Evolutionary conservation across 2,888 invertebrate genomes (phyloP).

Genomic region (Drosophila niveifrons): DNA sequence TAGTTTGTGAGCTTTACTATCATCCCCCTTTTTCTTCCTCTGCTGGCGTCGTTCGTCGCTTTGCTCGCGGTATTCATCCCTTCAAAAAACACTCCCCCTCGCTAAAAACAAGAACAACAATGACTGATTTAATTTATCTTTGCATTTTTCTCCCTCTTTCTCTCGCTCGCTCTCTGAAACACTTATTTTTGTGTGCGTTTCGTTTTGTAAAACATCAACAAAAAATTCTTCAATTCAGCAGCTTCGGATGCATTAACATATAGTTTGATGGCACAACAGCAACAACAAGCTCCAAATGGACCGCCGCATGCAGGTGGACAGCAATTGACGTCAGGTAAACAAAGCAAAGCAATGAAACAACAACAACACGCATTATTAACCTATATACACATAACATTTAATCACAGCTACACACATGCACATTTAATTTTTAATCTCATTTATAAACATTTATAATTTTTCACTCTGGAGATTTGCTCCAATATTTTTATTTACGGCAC

Average conservation of each 20-base stretch:
- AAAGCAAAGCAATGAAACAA: slow-evolving; percentile 32
- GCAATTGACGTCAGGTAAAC: slow-evolving; percentile 82
- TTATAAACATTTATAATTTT: background rate
- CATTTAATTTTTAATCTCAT: slow-evolving; percentile 10
- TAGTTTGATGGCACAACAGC: slow-evolving; percentile 84
- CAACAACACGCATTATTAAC: slow-evolving; percentile 19
- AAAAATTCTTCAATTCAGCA: slow-evolving; percentile 70
- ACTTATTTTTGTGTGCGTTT: slow-evolving; percentile 23
- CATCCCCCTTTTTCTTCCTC: background rate
- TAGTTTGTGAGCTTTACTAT: slow-evolving; percentile 34
- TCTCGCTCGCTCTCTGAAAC: slow-evolving; percentile 28
- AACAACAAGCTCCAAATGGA: slow-evolving; percentile 82
- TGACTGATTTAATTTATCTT: slow-evolving; percentile 49
- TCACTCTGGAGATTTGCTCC: slow-evolving; percentile 1
- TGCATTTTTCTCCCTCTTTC: slow-evolving; percentile 53
- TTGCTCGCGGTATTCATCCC: slow-evolving; percentile 47
- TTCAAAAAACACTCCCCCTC: slow-evolving; percentile 8
- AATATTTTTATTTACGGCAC: slow-evolving; percentile 28
- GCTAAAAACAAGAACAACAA: slow-evolving; percentile 22
- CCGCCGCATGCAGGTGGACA: slow-evolving; percentile 81
- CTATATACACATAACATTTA: background rate
- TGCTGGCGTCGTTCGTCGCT: slow-evolving; percentile 51
- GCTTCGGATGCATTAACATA: slow-evolving; percentile 84
- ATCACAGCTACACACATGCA: background rate
- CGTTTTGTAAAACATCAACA: slow-evolving; percentile 20